Base-by-base conservation (phyloP, 2,888 invertebrate species). In the Xylocampa areola region DNA sequence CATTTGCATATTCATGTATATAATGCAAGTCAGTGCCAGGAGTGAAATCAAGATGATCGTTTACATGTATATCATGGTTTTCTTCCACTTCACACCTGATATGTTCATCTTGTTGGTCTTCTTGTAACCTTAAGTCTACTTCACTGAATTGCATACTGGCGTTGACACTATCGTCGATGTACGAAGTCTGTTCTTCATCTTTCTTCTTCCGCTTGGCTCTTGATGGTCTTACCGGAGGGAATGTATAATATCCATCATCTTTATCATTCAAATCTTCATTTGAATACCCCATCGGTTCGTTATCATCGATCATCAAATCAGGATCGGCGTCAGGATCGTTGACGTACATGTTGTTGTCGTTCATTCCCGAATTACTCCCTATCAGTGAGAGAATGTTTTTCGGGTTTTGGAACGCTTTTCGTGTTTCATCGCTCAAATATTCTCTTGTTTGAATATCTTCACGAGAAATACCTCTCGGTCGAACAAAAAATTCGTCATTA, bases 401-500 rank as follows among this genome's bases (percentile, higher is more conserved):
- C 5, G 96, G 96, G 58, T 94, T 95, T 82, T 95, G 94, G 79
- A 97, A 96, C 21, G 97, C 97, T 88, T 97, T 97, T 71, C 97
- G 95, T 72, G 97, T 96, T 89, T 97, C 97, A 45, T 96, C 95
- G 78, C 96, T 96, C 52, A 97, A 94, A 80, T 96, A 97, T 85
- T 96, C 95, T 59, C 97, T 96, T 55, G 97, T 94, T 87, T 96
- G 96, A 82, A 97, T 96, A 90, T 97, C 96, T 87, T 97, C 97
- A 80, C 96, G 96, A 67, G 97, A 97, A 80, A 97, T 96, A 62
- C 97, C 97, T 84, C 97, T 96, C 87, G 96, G 96, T 72, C 97
- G 95, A 61, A 97, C 94, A 85, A 97, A 97, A 92, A 97, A 98
- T 91, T 98, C 97, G 87, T 98, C 97, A 35, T 97, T 97, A 82